Conservation (phyloP, 2,113 vertebrate genomes). For the Alethe diademata region DNA sequence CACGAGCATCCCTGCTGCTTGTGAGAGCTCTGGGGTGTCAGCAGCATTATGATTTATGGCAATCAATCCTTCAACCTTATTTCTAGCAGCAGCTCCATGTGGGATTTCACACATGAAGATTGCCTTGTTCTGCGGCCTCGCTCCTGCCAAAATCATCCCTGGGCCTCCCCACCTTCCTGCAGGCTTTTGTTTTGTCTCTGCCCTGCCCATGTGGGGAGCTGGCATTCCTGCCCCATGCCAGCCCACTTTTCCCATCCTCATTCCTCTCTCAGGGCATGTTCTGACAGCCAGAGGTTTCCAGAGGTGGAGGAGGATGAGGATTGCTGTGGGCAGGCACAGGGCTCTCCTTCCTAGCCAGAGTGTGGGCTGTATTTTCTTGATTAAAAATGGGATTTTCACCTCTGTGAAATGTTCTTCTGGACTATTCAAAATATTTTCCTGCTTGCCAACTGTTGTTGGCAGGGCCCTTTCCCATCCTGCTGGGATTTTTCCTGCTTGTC, state of each 20-base stretch:
- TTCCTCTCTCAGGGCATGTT: neutral
- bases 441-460: accelerated
- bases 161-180: neutral
- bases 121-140: neutral
- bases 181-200: neutral
- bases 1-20: neutral
- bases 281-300: neutral
- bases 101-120: neutral
- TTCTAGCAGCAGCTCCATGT: neutral
- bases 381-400: neutral
- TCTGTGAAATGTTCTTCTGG: neutral
- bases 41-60: conserved; percentile 37
- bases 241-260: neutral
- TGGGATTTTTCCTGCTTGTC: neutral
- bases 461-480: neutral
- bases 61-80: neutral
- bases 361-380: neutral
- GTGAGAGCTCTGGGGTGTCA: neutral
- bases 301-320: neutral
- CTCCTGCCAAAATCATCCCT: neutral
- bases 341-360: neutral
- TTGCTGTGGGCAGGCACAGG: neutral
- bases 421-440: neutral
- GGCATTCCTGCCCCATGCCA: neutral
- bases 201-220: neutral